phyloP scores from a whole-genome alignment of 2,888 invertebrate genomes.

The Chirona hameri region DNA sequence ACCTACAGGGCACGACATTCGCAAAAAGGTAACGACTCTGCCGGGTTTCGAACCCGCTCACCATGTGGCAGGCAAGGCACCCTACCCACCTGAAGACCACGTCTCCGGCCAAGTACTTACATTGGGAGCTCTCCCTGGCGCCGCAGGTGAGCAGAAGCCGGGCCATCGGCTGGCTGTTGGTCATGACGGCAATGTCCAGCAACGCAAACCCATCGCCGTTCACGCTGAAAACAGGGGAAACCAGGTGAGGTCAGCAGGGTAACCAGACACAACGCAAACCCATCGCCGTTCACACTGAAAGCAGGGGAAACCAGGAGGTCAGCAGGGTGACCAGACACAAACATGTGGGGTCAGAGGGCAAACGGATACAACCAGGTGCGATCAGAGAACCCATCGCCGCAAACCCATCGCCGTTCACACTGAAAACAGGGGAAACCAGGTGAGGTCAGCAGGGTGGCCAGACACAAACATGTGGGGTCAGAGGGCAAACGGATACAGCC shows the following conservation, averaged over 20 bases:
- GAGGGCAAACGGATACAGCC: no score
- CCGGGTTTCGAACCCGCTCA: no score
- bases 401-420: conserved; percentile 82
- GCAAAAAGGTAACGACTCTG: no score
- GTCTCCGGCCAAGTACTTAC: conserved; percentile 24
- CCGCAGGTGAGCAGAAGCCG: conserved; percentile 75
- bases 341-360: no score
- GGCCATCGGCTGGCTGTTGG: conserved; percentile 80
- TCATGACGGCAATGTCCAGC: conserved; percentile 87
- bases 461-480: no score
- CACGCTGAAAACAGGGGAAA: conserved; percentile 57
- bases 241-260: no score
- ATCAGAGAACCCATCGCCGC: no score
- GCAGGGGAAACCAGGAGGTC: conserved; percentile 35
- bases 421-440: conserved; percentile 48
- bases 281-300: conserved; percentile 79
- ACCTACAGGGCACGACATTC: no score
- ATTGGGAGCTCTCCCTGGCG: conserved; percentile 46
- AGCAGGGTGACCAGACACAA: not conserved
- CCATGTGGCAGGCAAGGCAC: no score
- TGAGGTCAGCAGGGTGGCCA: no score
- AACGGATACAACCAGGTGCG: no score
- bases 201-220: conserved; percentile 85
- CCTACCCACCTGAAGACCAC: no score
- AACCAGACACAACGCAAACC: conserved; percentile 59